Evolutionary conservation across 2,797 vertebrate genomes (phyloP), one percentile per base, ranked within the genome.

Genomic region (Pogoniulus pusillus): DNA sequence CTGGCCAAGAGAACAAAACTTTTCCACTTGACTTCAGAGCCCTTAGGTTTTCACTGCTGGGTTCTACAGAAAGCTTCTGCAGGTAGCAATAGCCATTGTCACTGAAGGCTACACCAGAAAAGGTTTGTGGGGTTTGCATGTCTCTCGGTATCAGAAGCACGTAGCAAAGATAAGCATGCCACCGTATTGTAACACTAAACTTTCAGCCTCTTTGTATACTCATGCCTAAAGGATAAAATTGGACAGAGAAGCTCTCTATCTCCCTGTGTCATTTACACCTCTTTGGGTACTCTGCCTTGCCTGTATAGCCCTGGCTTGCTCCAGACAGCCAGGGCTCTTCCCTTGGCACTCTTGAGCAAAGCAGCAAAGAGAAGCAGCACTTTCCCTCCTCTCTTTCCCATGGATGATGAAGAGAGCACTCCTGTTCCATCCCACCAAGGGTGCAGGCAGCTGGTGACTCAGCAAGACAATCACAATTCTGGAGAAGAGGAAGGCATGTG

Each of bases 341-440:
- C 24, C 62, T 41, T 37, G 43, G n/a, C 1, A 1, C 12, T 51
- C 23, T 54, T 1, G 0, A 63, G 74, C 32, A 78, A 73, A 63
- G 49, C 57, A 91, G 66, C 20, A 71, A n/a, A 37, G 51, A 82
- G 23, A 72, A 65, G 55, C 10, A 79, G 69, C 45, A 43, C 11
- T 68, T 32, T 57, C 37, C 39, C n/a, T 49, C 16, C 37, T 16
- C 24, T 58, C 10, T 41, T 78, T 69, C 59, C 54, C 29, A 14
- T 3, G 2, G 0, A 5, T 0, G 3, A 32, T 11, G 19, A 0
- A 29, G 35, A 32, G 29, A 89, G 35, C 16, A 81, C 27, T n/a
- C 30, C 12, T 58, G 10, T 77, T 55, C 75, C 53, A 39, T 22
- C 30, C 32, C 53, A 65, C 7, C 2, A 0, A 12, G 9, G 18